Evolutionary conservation across 2,113 vertebrate genomes (phyloP), one percentile per base, ranked within the genome.

Genomic region (Scalopus aquaticus): DNA sequence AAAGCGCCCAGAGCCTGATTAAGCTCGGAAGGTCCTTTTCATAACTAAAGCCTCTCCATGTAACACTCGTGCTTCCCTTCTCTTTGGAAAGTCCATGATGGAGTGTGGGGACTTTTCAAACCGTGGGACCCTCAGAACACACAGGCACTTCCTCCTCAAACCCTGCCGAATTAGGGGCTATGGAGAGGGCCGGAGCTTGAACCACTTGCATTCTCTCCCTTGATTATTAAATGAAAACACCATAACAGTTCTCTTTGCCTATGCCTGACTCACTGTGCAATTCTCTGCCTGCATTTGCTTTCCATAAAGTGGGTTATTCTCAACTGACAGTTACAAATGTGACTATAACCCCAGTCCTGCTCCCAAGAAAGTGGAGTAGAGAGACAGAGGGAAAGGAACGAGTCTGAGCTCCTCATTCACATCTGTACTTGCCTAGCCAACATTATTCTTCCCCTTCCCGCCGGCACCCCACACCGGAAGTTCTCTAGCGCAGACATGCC

Each of bases 381-480:
- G 5, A 39, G 7, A 20, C 77, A 88, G 44, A 46, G 1, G 8
- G 6, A 12, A 49, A 83, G 56, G 42, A 20, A 22, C 13, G 82
- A 35, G 11, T 87, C 76, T 30, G 46, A 12, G 26, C 39, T 51
- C 19, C 4, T 26, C 35, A 32, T 20, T 32, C 44, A 35, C 7
- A 44, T 37, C 51, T 32, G 46, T 39, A 2, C 24, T 44, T 73
- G 46, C 72, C 9, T 15, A 60, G 32, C 19, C 80, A 39, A 54
- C 32, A 8, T 20, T 60, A 20, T 73, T 86, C 70, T 78, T 9
- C 16, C 20, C 12, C 16, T 44, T 49, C 32, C 11, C 46, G 62
- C 39, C 69, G 3, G 35, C 22, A 46, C 28, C 5, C 15, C 20
- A 6, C 37, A 6, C 0, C 0, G 2, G 42, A 79, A 39, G 39